Evolutionary conservation across 2,888 invertebrate genomes (phyloP).

Genomic region (Sipha maydis): DNA sequence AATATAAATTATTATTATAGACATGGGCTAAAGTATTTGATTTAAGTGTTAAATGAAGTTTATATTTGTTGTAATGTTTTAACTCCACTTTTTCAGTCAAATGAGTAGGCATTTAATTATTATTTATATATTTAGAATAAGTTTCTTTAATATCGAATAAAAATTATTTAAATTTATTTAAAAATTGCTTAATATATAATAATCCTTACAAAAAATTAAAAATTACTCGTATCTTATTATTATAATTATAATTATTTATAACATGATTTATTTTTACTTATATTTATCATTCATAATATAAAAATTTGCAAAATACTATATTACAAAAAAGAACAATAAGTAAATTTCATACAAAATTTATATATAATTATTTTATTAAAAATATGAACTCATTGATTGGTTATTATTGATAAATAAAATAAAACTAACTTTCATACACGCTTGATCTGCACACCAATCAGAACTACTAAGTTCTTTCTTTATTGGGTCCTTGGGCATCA

Average conservation of each 20-base stretch:
- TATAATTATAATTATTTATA: too few relatives aligned
- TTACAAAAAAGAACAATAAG: not conserved
- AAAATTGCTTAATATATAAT: too few relatives aligned
- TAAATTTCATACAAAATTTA: not conserved
- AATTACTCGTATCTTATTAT: too few relatives aligned
- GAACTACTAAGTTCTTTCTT: conserved; percentile 19
- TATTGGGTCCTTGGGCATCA: rapidly evolving
- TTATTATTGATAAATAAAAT: not conserved
- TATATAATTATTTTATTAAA: not conserved
- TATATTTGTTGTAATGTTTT: not conserved
- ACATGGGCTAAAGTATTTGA: not conserved
- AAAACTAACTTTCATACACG: conserved; percentile 15
- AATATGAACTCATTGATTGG: not conserved
- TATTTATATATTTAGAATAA: not conserved
- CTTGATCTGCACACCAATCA: conserved; percentile 40
- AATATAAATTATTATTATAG: not conserved
- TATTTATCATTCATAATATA: not conserved
- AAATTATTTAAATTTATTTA: too few relatives aligned
- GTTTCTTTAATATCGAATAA: not conserved
- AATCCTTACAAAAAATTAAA: too few relatives aligned
- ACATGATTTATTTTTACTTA: too few relatives aligned
- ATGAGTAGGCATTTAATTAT: not conserved
- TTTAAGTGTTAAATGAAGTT: not conserved
- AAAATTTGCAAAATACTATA: not conserved
- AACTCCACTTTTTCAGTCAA: not conserved